Conservation (phyloP, 2,888 invertebrate genomes). For the Keiferia lycopersicella region DNA sequence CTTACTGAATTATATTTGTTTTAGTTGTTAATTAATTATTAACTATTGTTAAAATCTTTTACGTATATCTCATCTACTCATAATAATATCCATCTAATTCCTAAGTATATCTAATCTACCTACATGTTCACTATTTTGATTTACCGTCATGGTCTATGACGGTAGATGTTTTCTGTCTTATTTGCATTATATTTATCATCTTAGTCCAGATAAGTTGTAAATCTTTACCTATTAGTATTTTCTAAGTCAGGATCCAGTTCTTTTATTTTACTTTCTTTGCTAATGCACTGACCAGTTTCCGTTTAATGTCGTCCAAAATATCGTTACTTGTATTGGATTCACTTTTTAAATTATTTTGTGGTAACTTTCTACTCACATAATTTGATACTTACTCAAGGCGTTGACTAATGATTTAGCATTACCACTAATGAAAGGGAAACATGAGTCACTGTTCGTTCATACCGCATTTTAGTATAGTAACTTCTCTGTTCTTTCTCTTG, state of each 20-base stretch:
- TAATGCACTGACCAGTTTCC: conserved; percentile 61
- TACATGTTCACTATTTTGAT: background rate
- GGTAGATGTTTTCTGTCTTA: background rate
- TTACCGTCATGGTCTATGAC: background rate
- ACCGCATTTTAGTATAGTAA: background rate
- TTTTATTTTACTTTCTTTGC: conserved; percentile 67
- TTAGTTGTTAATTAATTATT: background rate
- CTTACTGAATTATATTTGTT: background rate
- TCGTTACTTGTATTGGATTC: conserved; percentile 53
- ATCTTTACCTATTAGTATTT: conserved; percentile 1
- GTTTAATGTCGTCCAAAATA: conserved; percentile 60
- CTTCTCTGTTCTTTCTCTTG: background rate
- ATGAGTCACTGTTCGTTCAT: background rate
- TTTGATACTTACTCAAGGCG: conserved; percentile 39
- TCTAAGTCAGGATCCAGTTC: conserved; percentile 15
- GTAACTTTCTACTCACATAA: conserved; percentile 63
- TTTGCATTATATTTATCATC: background rate
- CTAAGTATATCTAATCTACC: too few species aligned
- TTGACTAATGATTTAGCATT: conserved; percentile 17
- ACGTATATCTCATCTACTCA: too few species aligned
- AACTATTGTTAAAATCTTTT: too few species aligned
- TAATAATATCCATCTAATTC: too few species aligned
- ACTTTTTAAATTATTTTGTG: conserved; percentile 49
- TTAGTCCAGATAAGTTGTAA: background rate
- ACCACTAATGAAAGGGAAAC: background rate